These are phyloP conservation scores for Drosophila bipectinata DNA, from an alignment of 1,140 invertebrate species.

Conservation along the genomic window DNA sequence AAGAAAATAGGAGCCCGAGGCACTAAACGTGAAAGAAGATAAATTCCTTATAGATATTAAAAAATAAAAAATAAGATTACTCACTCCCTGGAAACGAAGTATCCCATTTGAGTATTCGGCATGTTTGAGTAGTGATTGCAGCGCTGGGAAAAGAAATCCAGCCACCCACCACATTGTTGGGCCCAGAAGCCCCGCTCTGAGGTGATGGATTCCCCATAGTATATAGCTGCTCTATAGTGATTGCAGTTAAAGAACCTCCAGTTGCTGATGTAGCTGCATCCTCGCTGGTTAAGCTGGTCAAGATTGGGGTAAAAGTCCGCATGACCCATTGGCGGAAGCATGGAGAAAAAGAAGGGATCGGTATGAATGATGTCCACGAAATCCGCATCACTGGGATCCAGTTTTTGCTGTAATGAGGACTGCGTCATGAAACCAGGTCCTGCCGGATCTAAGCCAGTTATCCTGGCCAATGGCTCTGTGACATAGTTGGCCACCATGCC, in stretches of 20 bases:
- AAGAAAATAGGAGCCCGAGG: slow-evolving; percentile 68
- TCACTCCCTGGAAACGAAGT: slow-evolving; percentile 65
- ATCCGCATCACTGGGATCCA: slow-evolving; percentile 86
- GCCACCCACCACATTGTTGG: slow-evolving; percentile 66
- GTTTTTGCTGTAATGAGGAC: slow-evolving; percentile 29
- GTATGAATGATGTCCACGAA: slow-evolving; percentile 93
- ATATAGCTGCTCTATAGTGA: slow-evolving; percentile 85
- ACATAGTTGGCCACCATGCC: slow-evolving; percentile 88
- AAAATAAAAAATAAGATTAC: not conserved
- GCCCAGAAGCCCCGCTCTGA: slow-evolving; percentile 68
- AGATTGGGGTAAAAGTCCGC: slow-evolving; percentile 94
- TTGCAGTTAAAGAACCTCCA: slow-evolving; percentile 84
- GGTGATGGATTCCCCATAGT: slow-evolving; percentile 86
- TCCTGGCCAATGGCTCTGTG: slow-evolving; percentile 55
- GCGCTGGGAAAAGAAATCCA: slow-evolving; percentile 63
- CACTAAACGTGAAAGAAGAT: slow-evolving; percentile 38
- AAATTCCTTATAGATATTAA: not conserved
- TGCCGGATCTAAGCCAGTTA: slow-evolving; percentile 81
- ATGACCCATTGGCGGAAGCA: slow-evolving; percentile 87
- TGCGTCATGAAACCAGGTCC: slow-evolving; percentile 67
- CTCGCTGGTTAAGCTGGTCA: slow-evolving; percentile 88
- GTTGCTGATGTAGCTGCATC: slow-evolving; percentile 86
- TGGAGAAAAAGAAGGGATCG: slow-evolving; percentile 87
- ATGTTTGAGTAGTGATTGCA: slow-evolving; percentile 55
- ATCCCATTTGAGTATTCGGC: slow-evolving; percentile 68